Evolutionary conservation across 2,113 vertebrate species (phyloP).

Genomic region (Neogale vison): DNA sequence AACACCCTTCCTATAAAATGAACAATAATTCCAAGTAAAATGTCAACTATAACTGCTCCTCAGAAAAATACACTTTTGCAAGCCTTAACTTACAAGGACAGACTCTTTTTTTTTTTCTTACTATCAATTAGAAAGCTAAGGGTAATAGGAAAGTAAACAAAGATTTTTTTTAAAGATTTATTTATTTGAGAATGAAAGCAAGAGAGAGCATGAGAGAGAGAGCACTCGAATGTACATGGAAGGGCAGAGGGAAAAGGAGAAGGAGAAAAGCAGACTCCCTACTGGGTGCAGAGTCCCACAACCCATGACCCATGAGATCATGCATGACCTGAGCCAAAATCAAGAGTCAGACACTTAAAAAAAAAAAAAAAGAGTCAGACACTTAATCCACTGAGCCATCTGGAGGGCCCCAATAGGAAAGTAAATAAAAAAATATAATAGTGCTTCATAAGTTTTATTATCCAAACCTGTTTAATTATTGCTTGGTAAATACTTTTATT

Average conservation of each 20-base stretch:
- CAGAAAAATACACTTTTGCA: slow-evolving; percentile 37
- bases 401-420: neutral
- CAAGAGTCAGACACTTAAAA: neutral
- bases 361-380: too few species aligned
- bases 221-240: neutral
- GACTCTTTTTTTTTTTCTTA: neutral
- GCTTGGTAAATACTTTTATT: slow-evolving; percentile 9
- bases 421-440: neutral
- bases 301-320: neutral
- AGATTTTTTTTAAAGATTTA: neutral
- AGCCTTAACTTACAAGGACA: slow-evolving; percentile 9
- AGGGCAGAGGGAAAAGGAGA: neutral
- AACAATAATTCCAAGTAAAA: slow-evolving; percentile 51
- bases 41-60: neutral
- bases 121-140: slow-evolving; percentile 43
- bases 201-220: too few species aligned
- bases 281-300: neutral
- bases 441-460: slow-evolving; percentile 26
- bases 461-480: neutral
- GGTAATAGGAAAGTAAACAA: neutral
- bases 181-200: neutral
- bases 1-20: neutral
- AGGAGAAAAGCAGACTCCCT: neutral
- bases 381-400: neutral
- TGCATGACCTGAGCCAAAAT: neutral